These are phyloP conservation scores for Aradophagus sp. DNA, from an alignment of 1,140 invertebrate species.

Conservation along the genomic window DNA sequence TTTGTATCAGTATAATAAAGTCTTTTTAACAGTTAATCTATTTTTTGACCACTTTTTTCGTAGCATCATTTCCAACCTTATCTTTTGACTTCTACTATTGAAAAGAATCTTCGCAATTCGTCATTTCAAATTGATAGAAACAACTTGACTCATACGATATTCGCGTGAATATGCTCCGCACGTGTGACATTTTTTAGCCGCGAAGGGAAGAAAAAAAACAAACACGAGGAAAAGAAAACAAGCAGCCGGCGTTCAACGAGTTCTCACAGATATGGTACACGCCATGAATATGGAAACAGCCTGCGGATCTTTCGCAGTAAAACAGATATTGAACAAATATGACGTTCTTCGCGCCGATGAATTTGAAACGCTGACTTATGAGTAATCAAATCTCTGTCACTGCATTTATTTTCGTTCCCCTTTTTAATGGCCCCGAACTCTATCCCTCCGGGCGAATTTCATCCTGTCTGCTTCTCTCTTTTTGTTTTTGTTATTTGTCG, in stretches of 20 bases:
- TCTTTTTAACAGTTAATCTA: too few species aligned
- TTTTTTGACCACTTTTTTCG: too few species aligned
- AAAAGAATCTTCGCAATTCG: slow-evolving; percentile 40
- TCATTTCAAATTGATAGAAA: slow-evolving; percentile 47
- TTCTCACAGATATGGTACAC: slow-evolving; percentile 51
- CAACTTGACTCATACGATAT: slow-evolving; percentile 43
- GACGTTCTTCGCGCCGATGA: slow-evolving; percentile 8
- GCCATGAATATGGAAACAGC: slow-evolving; percentile 52
- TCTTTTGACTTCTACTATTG: slow-evolving; percentile 32
- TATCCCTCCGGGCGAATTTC: too few species aligned
- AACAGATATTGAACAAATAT: slow-evolving; percentile 51
- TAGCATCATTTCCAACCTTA: slow-evolving; percentile 1
- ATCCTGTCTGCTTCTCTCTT: too few species aligned
- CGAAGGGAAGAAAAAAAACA: slow-evolving; percentile 50
- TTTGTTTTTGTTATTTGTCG: too few species aligned
- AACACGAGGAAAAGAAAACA: too few species aligned
- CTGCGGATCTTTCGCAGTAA: slow-evolving; percentile 33
- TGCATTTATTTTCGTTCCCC: slow-evolving; percentile 1
- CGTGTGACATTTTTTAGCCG: slow-evolving; percentile 49
- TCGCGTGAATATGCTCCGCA: slow-evolving; percentile 33
- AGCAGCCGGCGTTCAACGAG: slow-evolving; percentile 49
- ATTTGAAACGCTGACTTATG: slow-evolving; percentile 25
- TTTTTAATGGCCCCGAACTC: slow-evolving; percentile 2
- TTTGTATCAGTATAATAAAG: too few species aligned
- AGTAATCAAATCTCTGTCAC: slow-evolving; percentile 20